phyloP scores from a whole-genome alignment of 2,888 invertebrate species.

The Strigamia transsilvanica region DNA sequence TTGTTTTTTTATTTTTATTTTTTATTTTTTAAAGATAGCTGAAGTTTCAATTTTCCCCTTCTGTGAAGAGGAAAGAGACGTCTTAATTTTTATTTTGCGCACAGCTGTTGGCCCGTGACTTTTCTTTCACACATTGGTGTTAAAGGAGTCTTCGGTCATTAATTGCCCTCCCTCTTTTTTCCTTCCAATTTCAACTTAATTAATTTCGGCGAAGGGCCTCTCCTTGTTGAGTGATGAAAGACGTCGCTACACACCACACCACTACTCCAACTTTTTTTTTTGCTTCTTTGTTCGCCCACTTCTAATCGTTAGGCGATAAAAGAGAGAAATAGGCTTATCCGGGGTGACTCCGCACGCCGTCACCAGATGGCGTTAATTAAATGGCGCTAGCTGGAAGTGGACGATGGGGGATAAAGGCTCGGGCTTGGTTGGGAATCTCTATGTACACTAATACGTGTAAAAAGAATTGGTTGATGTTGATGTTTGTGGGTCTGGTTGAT shows the following conservation, averaged over 20 bases:
- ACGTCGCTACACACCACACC: constrained; percentile 46
- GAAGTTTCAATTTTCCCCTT: constrained; percentile 43
- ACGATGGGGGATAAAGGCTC: constrained; percentile 23
- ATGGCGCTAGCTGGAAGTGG: not conserved
- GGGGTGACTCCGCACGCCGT: constrained; percentile 38
- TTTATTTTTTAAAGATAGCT: constrained; percentile 13
- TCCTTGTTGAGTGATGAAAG: constrained; percentile 47
- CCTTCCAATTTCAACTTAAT: constrained; percentile 45
- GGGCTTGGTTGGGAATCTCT: not conserved
- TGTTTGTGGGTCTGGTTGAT: not conserved
- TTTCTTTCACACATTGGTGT: constrained; percentile 43
- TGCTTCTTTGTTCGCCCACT: constrained; percentile 21
- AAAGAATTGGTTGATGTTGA: not conserved
- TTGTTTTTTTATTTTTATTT: too few species aligned
- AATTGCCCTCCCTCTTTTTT: constrained; percentile 46
- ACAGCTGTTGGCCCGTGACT: constrained; percentile 45
- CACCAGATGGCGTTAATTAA: constrained; percentile 48
- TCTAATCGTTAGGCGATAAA: constrained; percentile 48
- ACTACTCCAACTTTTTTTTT: constrained; percentile 23
- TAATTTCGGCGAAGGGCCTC: constrained; percentile 46
- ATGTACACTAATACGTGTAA: not conserved
- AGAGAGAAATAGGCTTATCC: constrained; percentile 47
- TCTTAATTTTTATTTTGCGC: constrained; percentile 46
- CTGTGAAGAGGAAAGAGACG: constrained; percentile 22
- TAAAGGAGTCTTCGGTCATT: constrained; percentile 47